A percentile compares a stretch with the other conserved stretches of the same genome.
Conservation (phyloP, 2,797 vertebrate species). For the Lacerta viridis region DNA sequence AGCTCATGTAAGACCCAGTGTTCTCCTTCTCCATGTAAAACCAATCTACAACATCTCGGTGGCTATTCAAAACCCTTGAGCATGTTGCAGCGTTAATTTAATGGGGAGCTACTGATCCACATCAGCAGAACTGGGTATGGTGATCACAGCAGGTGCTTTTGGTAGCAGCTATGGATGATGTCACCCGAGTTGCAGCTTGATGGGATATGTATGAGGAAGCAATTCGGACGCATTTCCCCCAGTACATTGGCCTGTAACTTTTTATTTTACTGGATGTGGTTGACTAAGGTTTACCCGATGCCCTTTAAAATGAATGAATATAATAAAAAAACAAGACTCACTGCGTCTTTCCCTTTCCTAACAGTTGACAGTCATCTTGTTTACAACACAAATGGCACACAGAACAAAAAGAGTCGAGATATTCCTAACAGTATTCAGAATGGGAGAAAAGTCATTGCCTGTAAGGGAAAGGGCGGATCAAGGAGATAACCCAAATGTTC, state of each 20-base stretch:
- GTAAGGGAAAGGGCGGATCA: conserved; percentile 20
- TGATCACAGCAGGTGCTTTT: background rate
- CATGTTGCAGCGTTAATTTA: background rate
- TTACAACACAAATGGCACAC: background rate
- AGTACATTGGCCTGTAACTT: background rate
- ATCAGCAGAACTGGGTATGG: background rate
- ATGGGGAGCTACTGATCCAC: background rate
- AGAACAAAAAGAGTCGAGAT: background rate
- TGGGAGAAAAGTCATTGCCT: background rate
- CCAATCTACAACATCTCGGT: background rate
- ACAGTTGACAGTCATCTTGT: background rate
- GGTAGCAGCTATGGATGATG: background rate
- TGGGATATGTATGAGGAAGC: background rate
- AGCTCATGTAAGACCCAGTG: background rate
- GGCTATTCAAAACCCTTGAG: background rate
- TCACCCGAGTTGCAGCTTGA: background rate
- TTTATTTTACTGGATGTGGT: background rate
- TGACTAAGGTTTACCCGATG: background rate
- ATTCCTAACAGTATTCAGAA: conserved; percentile 6
- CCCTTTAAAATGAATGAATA: background rate
- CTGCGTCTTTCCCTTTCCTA: background rate
- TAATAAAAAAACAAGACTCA: conserved; percentile 12
- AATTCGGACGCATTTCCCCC: background rate
- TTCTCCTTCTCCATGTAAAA: background rate
- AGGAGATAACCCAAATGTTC: conserved; percentile 7